These are phyloP conservation scores for Fabriciana adippe DNA, from an alignment of 2,888 invertebrate genomes.

Conservation along the genomic window DNA sequence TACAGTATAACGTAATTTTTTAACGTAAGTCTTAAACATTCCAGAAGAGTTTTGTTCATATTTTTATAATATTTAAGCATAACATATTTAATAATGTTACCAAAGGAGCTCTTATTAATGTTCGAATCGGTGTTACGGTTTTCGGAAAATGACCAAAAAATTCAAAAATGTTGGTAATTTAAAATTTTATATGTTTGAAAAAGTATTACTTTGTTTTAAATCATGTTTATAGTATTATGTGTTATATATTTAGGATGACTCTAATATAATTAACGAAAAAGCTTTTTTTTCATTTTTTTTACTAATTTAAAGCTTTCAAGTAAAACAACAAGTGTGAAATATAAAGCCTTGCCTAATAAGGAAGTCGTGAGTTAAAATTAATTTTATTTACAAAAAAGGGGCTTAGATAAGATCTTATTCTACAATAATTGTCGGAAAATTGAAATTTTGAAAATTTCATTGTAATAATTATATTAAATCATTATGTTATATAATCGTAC, in stretches of 20 bases:
- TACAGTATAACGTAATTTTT: constrained; percentile 31
- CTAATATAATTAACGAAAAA: too few relatives aligned
- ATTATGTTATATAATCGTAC: too few relatives aligned
- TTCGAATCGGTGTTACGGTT: constrained; percentile 35
- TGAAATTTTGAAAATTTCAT: too few relatives aligned
- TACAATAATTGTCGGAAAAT: too few relatives aligned
- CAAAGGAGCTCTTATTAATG: constrained; percentile 49
- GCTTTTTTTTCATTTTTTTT: too few relatives aligned
- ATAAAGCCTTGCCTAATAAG: too few relatives aligned
- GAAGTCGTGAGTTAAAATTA: too few relatives aligned
- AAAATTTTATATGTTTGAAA: constrained; percentile 20
- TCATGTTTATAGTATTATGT: constrained; percentile 27
- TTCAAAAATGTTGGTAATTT: constrained; percentile 27
- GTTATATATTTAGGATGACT: constrained; percentile 22
- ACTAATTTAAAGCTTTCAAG: too few relatives aligned
- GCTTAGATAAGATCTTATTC: too few relatives aligned
- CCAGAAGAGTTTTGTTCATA: constrained; percentile 44
- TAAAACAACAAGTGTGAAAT: too few relatives aligned
- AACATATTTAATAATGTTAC: constrained; percentile 45
- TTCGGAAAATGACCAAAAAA: constrained; percentile 36
- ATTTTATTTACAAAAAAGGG: too few relatives aligned
- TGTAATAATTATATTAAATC: too few relatives aligned
- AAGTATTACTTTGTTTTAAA: constrained; percentile 34
- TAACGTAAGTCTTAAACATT: constrained; percentile 44
- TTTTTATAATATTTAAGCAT: constrained; percentile 40